A percentile compares a stretch with the other conserved stretches of the same genome.
These are phyloP conservation scores for Macrotus californicus DNA, from an alignment of 2,113 vertebrate genomes.

Conservation along the genomic window DNA sequence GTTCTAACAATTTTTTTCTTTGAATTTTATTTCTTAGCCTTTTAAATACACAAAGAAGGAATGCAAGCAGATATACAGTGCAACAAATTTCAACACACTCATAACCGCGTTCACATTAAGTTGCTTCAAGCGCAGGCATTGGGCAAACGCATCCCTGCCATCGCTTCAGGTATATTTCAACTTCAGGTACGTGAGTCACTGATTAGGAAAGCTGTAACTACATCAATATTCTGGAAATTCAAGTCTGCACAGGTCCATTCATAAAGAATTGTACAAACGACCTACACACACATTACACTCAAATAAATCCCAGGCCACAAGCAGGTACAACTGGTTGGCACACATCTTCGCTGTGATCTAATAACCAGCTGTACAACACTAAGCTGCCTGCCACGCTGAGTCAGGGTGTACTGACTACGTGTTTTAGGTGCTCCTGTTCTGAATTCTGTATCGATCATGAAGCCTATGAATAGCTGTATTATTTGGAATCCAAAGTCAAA, in stretches of 20 bases:
- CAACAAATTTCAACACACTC: neutral
- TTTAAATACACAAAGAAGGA: neutral
- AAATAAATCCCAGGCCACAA: slow-evolving; percentile 41
- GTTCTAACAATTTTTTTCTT: neutral
- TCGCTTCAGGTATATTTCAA: neutral
- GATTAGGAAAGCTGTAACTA: slow-evolving; percentile 35
- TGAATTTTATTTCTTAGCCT: neutral
- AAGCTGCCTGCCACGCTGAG: neutral
- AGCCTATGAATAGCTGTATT: neutral
- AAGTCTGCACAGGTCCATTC: slow-evolving; percentile 34
- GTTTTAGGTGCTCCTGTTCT: neutral
- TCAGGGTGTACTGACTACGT: neutral
- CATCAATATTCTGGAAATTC: neutral
- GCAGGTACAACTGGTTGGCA: slow-evolving; percentile 55
- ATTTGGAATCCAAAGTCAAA: neutral
- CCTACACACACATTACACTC: slow-evolving; percentile 22
- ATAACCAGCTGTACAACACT: neutral
- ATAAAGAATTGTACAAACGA: slow-evolving; percentile 36
- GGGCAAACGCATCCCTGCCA: neutral
- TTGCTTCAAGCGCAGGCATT: neutral
- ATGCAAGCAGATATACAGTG: neutral
- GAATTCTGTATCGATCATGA: neutral
- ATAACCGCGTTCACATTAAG: neutral
- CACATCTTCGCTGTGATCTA: neutral
- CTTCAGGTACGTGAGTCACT: slow-evolving; percentile 41